Conservation (phyloP, 2,797 vertebrate genomes). For the Cephalopachus bancanus region DNA sequence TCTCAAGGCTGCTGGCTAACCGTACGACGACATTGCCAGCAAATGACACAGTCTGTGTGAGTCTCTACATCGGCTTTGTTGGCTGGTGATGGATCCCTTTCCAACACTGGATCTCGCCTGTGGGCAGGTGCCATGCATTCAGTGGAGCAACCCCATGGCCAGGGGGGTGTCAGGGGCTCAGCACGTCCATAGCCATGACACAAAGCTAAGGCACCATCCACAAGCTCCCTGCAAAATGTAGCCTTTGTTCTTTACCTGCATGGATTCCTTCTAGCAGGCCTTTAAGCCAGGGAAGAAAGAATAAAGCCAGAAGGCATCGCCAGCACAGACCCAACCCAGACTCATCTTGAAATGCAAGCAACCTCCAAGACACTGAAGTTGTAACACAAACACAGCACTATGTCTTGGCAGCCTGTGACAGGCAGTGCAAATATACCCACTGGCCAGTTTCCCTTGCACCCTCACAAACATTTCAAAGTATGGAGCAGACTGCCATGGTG, state of each 20-base stretch:
- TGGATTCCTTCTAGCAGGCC: neutral
- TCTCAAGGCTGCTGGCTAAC: neutral
- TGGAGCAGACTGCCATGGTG: neutral
- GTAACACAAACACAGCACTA: neutral
- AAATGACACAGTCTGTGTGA: neutral
- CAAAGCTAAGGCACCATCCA: neutral
- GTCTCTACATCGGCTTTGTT: neutral
- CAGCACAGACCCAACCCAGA: neutral
- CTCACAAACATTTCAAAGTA: neutral
- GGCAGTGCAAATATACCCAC: neutral
- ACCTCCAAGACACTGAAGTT: neutral
- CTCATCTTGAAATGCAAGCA: neutral
- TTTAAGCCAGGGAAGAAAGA: neutral
- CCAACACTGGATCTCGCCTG: neutral
- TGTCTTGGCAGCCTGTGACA: no score
- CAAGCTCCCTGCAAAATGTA: neutral
- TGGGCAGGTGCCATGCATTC: no score
- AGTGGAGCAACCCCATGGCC: fast-evolving
- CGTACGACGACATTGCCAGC: neutral
- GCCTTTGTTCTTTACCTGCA: neutral
- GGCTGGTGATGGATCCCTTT: neutral
- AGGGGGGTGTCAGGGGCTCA: no score
- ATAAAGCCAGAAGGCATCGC: neutral
- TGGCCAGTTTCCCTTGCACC: neutral
- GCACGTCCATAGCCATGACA: fast-evolving